These are phyloP conservation scores for Psittacara wagleri DNA, from an alignment of 2,113 vertebrate genomes.

Conservation along the genomic window DNA sequence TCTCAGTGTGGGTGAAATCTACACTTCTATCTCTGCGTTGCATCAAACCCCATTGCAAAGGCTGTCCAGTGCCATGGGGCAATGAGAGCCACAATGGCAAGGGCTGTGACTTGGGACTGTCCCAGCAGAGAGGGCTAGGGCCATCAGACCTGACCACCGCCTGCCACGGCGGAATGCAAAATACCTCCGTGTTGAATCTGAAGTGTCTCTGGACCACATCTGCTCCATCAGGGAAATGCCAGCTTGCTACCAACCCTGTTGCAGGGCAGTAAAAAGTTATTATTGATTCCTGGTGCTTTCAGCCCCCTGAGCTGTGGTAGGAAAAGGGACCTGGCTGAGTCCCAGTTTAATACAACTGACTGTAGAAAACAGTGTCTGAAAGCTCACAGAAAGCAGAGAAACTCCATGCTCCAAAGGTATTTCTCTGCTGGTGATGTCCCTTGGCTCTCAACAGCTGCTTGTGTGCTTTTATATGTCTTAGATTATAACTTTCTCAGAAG, in stretches of 20 bases:
- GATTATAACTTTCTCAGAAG: background rate
- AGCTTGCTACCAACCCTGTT: background rate
- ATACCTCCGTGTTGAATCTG: background rate
- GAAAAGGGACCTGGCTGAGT: background rate
- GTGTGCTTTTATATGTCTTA: background rate
- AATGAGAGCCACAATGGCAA: background rate
- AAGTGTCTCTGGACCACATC: background rate
- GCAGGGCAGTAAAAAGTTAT: background rate
- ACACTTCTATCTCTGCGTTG: background rate
- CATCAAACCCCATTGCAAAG: background rate
- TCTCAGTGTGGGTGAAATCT: slow-evolving; percentile 51
- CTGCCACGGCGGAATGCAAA: fast-evolving
- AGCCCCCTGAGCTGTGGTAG: background rate
- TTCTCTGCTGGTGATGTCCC: background rate
- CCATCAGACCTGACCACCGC: background rate
- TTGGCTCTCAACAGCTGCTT: background rate
- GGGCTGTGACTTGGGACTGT: background rate
- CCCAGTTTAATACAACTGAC: background rate
- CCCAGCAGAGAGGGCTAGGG: background rate
- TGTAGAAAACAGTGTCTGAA: background rate
- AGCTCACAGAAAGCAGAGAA: background rate
- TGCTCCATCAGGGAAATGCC: background rate
- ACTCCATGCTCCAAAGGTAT: background rate
- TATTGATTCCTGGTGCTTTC: background rate
- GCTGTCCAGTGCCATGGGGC: background rate